Evolutionary conservation across 2,797 vertebrate genomes (phyloP).

Genomic region (Sciurus vulgaris): DNA sequence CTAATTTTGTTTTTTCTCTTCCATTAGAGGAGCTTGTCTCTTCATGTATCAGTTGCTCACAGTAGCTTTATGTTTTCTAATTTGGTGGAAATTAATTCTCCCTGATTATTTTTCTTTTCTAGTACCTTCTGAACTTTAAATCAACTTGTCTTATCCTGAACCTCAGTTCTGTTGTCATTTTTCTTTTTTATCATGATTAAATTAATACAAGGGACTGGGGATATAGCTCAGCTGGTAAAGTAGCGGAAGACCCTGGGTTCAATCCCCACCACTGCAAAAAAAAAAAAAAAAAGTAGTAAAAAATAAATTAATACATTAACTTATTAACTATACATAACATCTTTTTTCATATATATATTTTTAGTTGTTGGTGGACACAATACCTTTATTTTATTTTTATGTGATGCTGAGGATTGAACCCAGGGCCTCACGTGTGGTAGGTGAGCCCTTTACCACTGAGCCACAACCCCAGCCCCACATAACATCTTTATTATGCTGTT

Average conservation of each 20-base stretch:
- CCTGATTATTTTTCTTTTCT: conserved; percentile 6
- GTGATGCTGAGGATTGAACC: too few species aligned
- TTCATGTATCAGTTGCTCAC: not conserved
- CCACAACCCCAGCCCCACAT: not conserved
- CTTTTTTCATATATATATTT: not conserved
- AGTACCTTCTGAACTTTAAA: conserved; percentile 1
- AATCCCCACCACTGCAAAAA: too few species aligned
- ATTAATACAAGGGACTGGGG: not conserved
- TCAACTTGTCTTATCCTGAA: not conserved
- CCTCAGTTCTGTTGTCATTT: not conserved
- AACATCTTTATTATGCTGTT: not conserved
- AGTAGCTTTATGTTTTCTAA: conserved; percentile 21
- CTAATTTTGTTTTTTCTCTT: not conserved
- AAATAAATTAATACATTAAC: not conserved
- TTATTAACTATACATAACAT: not conserved
- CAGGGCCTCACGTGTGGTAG: too few species aligned
- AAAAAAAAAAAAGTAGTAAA: too few species aligned
- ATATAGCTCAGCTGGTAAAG: too few species aligned
- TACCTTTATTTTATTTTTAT: too few species aligned
- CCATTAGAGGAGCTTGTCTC: not conserved
- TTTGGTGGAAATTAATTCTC: not conserved
- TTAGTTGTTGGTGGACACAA: too few species aligned
- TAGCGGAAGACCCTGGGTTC: too few species aligned
- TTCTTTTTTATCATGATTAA: not conserved
- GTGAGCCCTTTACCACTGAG: too few species aligned